These are phyloP conservation scores for Bombycilla garrulus DNA, from an alignment of 2,113 vertebrate species.

Conservation along the genomic window DNA sequence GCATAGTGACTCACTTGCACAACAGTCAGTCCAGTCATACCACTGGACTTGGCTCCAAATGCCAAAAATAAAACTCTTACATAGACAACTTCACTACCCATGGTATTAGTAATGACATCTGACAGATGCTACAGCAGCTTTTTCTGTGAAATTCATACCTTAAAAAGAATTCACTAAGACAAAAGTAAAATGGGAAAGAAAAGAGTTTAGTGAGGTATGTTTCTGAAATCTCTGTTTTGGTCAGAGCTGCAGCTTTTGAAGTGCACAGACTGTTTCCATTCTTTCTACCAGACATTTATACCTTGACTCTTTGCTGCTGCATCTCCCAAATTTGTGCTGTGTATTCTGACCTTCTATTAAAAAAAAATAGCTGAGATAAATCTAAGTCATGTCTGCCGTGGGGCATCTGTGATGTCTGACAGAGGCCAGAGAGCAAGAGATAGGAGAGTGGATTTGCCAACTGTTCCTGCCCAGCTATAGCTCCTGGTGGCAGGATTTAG, in stretches of 20 bases:
- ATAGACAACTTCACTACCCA: not conserved
- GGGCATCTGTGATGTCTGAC: not conserved
- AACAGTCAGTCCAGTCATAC: not conserved
- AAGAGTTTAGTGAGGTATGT: not conserved
- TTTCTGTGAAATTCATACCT: not conserved
- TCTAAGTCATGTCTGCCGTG: not conserved
- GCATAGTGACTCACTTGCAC: not conserved
- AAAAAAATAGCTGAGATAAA: not conserved
- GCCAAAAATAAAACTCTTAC: not conserved
- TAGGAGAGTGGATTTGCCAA: not conserved
- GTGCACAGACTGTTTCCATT: not conserved
- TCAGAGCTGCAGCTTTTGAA: not conserved
- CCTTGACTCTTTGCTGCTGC: not conserved
- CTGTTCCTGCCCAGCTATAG: not conserved
- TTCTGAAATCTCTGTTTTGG: not conserved
- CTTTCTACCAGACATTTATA: not conserved
- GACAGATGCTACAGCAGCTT: not conserved
- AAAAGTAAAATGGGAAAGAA: not conserved
- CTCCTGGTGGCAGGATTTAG: not conserved
- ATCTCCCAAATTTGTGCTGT: not conserved
- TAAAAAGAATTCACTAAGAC: not conserved
- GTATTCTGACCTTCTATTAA: not conserved
- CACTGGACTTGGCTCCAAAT: not conserved
- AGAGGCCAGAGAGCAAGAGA: not conserved
- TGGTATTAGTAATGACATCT: not conserved